These are phyloP conservation scores for Elegia similella DNA, from an alignment of 2,888 invertebrate genomes.

Conservation along the genomic window DNA sequence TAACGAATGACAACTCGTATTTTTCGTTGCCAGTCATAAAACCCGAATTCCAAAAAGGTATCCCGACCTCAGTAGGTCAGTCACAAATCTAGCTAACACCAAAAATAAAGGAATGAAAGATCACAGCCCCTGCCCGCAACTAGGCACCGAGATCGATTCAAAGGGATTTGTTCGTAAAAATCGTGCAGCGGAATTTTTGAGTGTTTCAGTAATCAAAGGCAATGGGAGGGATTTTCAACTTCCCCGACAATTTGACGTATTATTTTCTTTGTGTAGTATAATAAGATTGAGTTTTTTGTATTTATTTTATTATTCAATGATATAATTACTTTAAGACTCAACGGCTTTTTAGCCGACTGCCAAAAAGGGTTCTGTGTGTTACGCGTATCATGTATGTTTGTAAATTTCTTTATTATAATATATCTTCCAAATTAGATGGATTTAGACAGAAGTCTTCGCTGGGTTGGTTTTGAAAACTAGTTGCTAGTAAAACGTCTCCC, in stretches of 20 bases:
- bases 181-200: conserved; percentile 1
- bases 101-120: background rate
- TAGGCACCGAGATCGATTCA: conserved; percentile 6
- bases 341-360: too few relatives aligned
- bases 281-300: background rate
- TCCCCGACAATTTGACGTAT: background rate
- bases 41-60: background rate
- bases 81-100: conserved; percentile 6
- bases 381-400: too few relatives aligned
- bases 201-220: conserved; percentile 4
- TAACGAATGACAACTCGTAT: background rate
- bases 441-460: too few relatives aligned
- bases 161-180: conserved; percentile 4
- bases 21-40: background rate
- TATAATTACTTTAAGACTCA: too few relatives aligned
- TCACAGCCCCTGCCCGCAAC: conserved; percentile 5
- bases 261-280: too few relatives aligned
- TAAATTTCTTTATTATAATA: too few relatives aligned
- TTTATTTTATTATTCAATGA: background rate
- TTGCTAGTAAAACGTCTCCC: too few relatives aligned
- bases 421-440: too few relatives aligned
- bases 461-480: too few relatives aligned
- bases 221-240: conserved; percentile 1
- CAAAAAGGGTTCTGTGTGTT: too few relatives aligned
- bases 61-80: background rate